Evolutionary conservation across 1,140 invertebrate species (phyloP).

Genomic region (Laupala kohalensis): DNA sequence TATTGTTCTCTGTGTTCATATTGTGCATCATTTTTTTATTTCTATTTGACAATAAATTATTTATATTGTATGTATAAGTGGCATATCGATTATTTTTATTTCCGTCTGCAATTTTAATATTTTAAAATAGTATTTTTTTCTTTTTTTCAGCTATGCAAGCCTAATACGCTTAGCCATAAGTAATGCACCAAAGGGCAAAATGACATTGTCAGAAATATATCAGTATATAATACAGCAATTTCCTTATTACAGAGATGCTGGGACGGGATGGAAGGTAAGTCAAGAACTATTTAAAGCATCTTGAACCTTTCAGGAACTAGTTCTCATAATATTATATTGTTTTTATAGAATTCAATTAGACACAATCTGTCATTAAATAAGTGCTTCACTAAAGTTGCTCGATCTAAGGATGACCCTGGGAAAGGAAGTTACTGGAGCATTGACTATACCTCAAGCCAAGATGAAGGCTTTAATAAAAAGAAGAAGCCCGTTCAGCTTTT

Average conservation of each 20-base stretch:
- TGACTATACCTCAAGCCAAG: conserved; percentile 32
- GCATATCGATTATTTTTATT: background rate
- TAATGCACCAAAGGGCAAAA: conserved; percentile 53
- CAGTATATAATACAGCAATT: conserved; percentile 64
- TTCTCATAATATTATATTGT: background rate
- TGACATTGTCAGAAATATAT: conserved; percentile 61
- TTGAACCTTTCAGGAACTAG: background rate
- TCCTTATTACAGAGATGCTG: conserved; percentile 54
- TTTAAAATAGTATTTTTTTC: too few species aligned
- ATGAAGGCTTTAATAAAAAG: conserved; percentile 18
- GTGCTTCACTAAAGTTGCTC: conserved; percentile 49
- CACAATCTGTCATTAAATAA: conserved; percentile 23
- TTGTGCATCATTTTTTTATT: background rate
- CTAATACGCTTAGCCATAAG: conserved; percentile 58
- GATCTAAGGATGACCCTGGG: conserved; percentile 48
- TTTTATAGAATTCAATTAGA: conserved; percentile 23
- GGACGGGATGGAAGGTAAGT: conserved; percentile 56
- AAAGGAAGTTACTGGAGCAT: conserved; percentile 51
- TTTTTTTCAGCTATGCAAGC: conserved; percentile 47
- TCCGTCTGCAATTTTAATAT: background rate
- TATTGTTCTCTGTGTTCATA: too few species aligned
- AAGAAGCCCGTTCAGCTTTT: conserved; percentile 10
- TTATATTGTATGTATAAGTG: background rate
- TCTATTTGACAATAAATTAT: background rate
- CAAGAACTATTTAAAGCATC: background rate